phyloP scores from a whole-genome alignment of 37 sponge, comb jelly and placozoan genomes.

The Cliona cf. orientalis region DNA sequence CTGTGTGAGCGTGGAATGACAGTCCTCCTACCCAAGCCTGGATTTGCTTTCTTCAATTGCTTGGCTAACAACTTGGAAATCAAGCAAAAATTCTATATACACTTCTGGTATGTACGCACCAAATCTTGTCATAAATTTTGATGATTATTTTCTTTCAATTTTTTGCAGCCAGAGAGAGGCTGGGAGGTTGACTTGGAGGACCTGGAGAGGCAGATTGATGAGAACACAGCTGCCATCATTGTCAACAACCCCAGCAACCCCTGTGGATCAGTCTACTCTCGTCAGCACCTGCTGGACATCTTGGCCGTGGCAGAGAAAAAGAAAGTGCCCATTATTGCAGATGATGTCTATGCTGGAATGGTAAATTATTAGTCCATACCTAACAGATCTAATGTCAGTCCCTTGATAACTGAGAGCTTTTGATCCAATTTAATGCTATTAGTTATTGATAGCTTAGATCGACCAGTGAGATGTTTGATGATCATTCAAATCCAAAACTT shows the following conservation, averaged over 20 bases:
- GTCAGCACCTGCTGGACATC: slow-evolving; percentile 77
- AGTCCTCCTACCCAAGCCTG: slow-evolving; percentile 84
- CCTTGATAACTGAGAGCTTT: no score
- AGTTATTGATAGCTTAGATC: no score
- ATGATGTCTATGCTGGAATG: slow-evolving; percentile 91
- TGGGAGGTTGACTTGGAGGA: slow-evolving; percentile 91
- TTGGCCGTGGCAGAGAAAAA: slow-evolving; percentile 76
- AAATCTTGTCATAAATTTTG: background rate
- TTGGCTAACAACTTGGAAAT: slow-evolving; percentile 57
- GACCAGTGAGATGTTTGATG: no score
- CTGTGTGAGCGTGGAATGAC: slow-evolving; percentile 71
- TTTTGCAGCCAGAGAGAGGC: slow-evolving; percentile 70
- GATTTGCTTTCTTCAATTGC: slow-evolving; percentile 82
- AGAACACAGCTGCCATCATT: slow-evolving; percentile 78
- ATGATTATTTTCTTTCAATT: background rate
- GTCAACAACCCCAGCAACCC: slow-evolving; percentile 96
- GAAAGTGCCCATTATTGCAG: slow-evolving; percentile 83
- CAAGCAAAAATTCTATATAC: slow-evolving; percentile 61
- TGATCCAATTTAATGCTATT: no score
- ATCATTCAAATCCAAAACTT: no score
- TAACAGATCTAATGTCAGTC: no score
- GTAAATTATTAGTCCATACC: slow-evolving; percentile 37
- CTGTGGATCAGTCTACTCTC: slow-evolving; percentile 91
- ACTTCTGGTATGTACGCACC: no score
- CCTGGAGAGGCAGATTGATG: slow-evolving; percentile 89